Evolutionary conservation across 2,797 vertebrate species (phyloP).

Genomic region (Peromyscus aztecus): DNA sequence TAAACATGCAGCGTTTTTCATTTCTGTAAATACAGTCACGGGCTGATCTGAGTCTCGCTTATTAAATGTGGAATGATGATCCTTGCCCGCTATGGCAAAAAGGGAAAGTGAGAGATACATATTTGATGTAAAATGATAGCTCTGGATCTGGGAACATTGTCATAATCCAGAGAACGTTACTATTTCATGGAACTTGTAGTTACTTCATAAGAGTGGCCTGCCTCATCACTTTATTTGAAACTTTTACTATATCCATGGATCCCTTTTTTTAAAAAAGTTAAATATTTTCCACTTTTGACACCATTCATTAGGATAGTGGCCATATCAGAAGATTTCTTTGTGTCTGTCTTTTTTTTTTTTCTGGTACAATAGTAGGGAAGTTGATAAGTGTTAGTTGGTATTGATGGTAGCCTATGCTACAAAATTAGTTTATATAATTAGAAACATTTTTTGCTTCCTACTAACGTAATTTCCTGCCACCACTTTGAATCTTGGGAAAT

Average conservation of each 20-base stretch:
- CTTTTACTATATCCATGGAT: background rate
- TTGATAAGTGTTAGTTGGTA: background rate
- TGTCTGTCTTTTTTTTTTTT: background rate
- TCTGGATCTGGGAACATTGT: constrained; percentile 5
- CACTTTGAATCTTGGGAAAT: constrained; percentile 43
- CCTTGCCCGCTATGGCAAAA: background rate
- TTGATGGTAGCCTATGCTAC: background rate
- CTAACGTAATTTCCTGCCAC: background rate
- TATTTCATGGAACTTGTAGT: background rate
- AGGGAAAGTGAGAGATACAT: background rate
- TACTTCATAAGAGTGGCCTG: background rate
- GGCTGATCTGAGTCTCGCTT: background rate
- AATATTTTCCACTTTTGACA: constrained; percentile 2
- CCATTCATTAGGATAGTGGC: background rate
- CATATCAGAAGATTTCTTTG: constrained; percentile 28
- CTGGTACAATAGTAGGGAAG: constrained; percentile 6
- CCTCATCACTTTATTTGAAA: background rate
- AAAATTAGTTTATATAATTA: constrained; percentile 23
- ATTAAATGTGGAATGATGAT: background rate
- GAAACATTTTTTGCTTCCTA: constrained; percentile 2
- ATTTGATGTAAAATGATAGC: background rate
- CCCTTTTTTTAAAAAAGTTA: background rate
- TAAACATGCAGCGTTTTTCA: background rate
- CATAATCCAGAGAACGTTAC: constrained; percentile 23
- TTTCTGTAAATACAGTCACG: background rate